A percentile compares a stretch with the other conserved stretches of the same genome.
Evolutionary conservation across 2,888 invertebrate species (phyloP).

Genomic region (Lepidonotus clava): DNA sequence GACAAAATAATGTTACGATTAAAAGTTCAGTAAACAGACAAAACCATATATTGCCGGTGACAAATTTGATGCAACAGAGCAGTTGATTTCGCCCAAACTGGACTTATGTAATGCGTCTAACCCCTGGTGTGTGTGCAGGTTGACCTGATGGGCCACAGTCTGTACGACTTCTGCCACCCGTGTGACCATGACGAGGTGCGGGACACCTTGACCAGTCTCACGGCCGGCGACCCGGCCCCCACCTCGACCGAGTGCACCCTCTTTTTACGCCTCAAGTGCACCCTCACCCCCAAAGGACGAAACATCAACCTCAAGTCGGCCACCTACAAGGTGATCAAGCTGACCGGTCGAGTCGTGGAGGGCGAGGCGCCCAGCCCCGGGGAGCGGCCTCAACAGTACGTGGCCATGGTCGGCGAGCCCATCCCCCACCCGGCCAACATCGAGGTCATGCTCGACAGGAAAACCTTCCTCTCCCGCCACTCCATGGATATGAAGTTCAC

Average conservation of each 20-base stretch:
- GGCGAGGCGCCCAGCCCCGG: neutral
- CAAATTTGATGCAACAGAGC: too few relatives aligned
- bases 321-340: conserved; percentile 90
- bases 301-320: conserved; percentile 97
- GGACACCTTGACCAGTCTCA: conserved; percentile 81
- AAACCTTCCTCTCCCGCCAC: conserved; percentile 95
- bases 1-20: too few relatives aligned
- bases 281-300: conserved; percentile 95
- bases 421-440: conserved; percentile 95
- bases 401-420: conserved; percentile 89
- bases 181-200: conserved; percentile 96
- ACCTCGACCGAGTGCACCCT: conserved; percentile 46
- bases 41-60: too few relatives aligned
- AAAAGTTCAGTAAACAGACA: too few relatives aligned
- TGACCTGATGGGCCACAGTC: conserved; percentile 96
- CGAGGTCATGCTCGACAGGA: conserved; percentile 92
- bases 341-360: conserved; percentile 18
- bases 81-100: too few relatives aligned
- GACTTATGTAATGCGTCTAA: too few relatives aligned
- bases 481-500: conserved; percentile 96
- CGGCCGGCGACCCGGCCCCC: neutral
- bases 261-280: conserved; percentile 94
- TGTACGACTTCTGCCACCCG: conserved; percentile 96
- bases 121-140: conserved; percentile 85
- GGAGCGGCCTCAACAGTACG: conserved; percentile 67